Evolutionary conservation across 2,113 vertebrate genomes (phyloP).

Genomic region (Bungarus multicinctus): DNA sequence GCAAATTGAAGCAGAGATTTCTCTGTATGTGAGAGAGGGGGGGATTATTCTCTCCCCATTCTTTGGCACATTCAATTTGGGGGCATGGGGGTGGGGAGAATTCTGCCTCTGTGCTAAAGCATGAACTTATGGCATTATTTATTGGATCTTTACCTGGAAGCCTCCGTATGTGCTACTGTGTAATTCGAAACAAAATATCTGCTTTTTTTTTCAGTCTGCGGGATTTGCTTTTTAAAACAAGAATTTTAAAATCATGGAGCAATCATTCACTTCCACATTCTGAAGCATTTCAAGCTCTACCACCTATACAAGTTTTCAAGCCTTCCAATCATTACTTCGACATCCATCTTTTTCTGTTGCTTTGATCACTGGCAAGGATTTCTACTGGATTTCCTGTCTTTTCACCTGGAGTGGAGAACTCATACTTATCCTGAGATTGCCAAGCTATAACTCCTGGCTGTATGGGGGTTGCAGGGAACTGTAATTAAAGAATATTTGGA

Average conservation of each 20-base stretch:
- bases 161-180: background rate
- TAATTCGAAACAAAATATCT: background rate
- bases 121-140: constrained; percentile 10
- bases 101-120: constrained; percentile 32
- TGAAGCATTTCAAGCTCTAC: background rate
- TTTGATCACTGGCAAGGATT: background rate
- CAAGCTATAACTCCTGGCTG: background rate
- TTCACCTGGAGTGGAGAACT: background rate
- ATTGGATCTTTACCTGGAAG: constrained; percentile 37
- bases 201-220: background rate
- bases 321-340: background rate
- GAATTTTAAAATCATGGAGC: background rate
- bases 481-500: background rate
- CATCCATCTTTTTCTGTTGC: background rate
- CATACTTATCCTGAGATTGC: background rate
- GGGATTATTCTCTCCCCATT: constrained; percentile 13
- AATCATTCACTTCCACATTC: background rate
- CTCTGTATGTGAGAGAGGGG: background rate
- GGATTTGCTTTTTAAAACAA: background rate
- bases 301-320: background rate
- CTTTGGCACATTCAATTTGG: constrained; percentile 20
- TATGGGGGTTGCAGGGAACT: background rate
- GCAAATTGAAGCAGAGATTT: constrained; percentile 28
- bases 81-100: background rate
- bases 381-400: background rate